These are phyloP conservation scores for Petrocephalus sullivani DNA, from an alignment of 2,797 vertebrate species.

Conservation along the genomic window DNA sequence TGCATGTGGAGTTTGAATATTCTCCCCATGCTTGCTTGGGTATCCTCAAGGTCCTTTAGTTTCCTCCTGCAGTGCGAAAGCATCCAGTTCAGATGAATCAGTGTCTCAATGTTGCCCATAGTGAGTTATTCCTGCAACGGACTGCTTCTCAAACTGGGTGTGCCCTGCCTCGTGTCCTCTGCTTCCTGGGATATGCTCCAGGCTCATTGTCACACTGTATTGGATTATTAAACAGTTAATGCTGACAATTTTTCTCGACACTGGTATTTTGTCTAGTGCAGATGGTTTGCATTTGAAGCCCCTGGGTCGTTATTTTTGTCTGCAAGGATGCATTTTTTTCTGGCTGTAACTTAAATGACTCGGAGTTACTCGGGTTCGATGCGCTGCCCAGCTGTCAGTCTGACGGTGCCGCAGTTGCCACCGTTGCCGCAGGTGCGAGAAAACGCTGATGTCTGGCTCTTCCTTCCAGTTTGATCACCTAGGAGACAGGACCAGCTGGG, in stretches of 20 bases:
- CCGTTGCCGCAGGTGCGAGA: not conserved
- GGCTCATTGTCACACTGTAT: not conserved
- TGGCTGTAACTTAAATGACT: not conserved
- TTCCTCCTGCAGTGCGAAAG: not conserved
- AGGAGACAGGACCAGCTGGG: slow-evolving; percentile 86
- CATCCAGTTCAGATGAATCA: not conserved
- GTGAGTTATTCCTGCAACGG: not conserved
- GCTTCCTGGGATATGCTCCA: not conserved
- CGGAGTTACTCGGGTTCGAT: not conserved
- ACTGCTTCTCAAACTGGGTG: not conserved
- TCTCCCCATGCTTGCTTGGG: not conserved
- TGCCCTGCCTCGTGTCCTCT: not conserved
- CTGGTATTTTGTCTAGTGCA: not conserved
- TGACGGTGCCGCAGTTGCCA: not conserved
- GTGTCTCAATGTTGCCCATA: not conserved
- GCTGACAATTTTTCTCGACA: not conserved
- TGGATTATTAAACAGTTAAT: not conserved
- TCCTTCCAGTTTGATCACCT: slow-evolving; percentile 54
- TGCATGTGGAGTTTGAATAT: not conserved
- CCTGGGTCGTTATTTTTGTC: not conserved
- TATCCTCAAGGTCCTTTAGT: not conserved
- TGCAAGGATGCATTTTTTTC: not conserved
- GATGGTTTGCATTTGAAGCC: not conserved
- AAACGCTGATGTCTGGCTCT: not conserved
- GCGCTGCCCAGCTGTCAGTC: not conserved